These are phyloP conservation scores for Junonia oenone DNA, from an alignment of 2,888 invertebrate genomes.

Conservation along the genomic window DNA sequence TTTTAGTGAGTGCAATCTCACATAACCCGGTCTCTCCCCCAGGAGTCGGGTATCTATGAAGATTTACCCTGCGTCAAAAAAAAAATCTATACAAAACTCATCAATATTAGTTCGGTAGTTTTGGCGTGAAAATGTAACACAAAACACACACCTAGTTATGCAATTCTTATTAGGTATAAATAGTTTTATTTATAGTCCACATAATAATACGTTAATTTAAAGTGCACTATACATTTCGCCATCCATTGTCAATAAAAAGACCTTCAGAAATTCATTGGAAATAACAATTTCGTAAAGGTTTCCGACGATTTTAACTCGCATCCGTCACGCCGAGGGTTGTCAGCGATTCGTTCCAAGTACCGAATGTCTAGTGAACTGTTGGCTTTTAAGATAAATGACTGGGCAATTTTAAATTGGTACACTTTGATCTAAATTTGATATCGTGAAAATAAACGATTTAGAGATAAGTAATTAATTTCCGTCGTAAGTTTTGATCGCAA, in stretches of 20 bases:
- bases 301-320: conserved; percentile 1
- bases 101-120: no score
- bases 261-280: conserved; percentile 7
- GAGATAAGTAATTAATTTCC: no score
- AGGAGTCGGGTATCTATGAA: no score
- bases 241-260: conserved; percentile 6
- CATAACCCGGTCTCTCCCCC: no score
- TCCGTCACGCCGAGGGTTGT: conserved; percentile 1
- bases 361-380: conserved; percentile 1
- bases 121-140: no score
- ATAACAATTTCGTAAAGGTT: conserved; percentile 11
- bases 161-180: background rate
- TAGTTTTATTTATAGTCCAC: background rate
- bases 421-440: no score
- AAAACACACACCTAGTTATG: no score
- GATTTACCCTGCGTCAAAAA: no score
- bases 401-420: background rate
- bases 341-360: background rate
- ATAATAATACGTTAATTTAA: background rate
- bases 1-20: no score
- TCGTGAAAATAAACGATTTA: no score
- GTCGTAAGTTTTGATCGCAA: no score
- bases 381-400: background rate
- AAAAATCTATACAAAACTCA: no score
- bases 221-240: background rate